Evolutionary conservation across 1,140 invertebrate genomes (phyloP).

Genomic region (Drosophila truncata): DNA sequence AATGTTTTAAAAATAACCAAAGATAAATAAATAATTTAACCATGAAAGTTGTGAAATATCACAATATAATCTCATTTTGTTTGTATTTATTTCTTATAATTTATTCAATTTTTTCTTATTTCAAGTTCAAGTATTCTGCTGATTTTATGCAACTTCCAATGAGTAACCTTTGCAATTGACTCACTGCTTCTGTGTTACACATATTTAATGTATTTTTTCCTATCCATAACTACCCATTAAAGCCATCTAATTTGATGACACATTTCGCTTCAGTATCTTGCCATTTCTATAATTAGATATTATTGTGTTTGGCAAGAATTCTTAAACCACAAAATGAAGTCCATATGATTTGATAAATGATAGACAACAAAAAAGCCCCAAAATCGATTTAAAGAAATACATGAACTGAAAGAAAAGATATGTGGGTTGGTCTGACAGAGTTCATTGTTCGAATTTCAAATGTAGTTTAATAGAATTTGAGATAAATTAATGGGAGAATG

Average conservation of each 20-base stretch:
- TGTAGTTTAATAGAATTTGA: conserved; percentile 1
- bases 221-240: conserved; percentile 4
- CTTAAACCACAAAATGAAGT: conserved; percentile 8
- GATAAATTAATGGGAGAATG: not conserved
- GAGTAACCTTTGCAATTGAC: conserved; percentile 8
- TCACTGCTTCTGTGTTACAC: conserved; percentile 12
- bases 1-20: not conserved
- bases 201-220: not conserved
- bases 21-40: conserved; percentile 1
- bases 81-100: not conserved
- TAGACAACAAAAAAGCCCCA: not conserved
- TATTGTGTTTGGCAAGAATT: conserved; percentile 24
- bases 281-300: conserved; percentile 45
- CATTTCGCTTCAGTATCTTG: conserved; percentile 5
- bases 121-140: not conserved
- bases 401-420: conserved; percentile 2
- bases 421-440: not conserved
- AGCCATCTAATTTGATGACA: conserved; percentile 35
- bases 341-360: conserved; percentile 24
- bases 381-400: conserved; percentile 16
- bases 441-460: conserved; percentile 23
- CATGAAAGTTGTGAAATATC: not conserved
- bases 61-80: not conserved
- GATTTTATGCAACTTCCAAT: not conserved
- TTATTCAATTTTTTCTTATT: not conserved